Base-by-base conservation (phyloP, 2,113 vertebrate species). In the Tragulus kanchil region DNA sequence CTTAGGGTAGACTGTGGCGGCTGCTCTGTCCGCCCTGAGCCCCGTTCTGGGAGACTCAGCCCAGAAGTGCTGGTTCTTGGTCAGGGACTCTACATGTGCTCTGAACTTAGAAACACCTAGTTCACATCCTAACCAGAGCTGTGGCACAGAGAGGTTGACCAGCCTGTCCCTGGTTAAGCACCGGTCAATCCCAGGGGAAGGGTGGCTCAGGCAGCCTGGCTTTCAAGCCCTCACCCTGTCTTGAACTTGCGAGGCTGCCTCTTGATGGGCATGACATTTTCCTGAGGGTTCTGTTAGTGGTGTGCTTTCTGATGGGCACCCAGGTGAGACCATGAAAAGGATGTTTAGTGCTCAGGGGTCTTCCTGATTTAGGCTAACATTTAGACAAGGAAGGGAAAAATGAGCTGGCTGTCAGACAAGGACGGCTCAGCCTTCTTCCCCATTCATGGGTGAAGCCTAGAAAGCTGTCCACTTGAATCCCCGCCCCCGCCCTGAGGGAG, bases 1-100 rank as follows among this genome's bases (percentile, higher is more conserved):
- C 3, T 23, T 17, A 15, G 28, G 25, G 21, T 59, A 25, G n/a
- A 1, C 42, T 2, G 3, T 21, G 4, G 28, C 1, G 8, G 5
- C 42, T 5, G 4, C 15, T 19, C 23, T 5, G 3, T 31, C 25
- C 19, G 25, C 42, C 8, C 26, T 5, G 0, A 1, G 42, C 7
- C 65, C n/a, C 8, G 54, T 36, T 71, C 36, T 25, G 61, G 36
- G 45, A 62, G 65, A 45, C 0, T 1, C 16, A 6, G 3, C 42
- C 86, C 26, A 31, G 14, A 81, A 64, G 42, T 0, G 0, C 48
- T 48, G 45, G 3, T 13, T 23, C 19, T 71, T 71, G 12, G 21
- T 45, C 36, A 45, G 4, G 26, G 14, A 1, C 28, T 58, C 62
- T 16, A 5, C 9, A 3, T 67, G 61, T 61, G 54, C 59, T 69